A percentile compares a stretch with the other conserved stretches of the same genome.
Conservation (phyloP, 2,113 vertebrate species). For the Datnioides undecimradiatus region DNA sequence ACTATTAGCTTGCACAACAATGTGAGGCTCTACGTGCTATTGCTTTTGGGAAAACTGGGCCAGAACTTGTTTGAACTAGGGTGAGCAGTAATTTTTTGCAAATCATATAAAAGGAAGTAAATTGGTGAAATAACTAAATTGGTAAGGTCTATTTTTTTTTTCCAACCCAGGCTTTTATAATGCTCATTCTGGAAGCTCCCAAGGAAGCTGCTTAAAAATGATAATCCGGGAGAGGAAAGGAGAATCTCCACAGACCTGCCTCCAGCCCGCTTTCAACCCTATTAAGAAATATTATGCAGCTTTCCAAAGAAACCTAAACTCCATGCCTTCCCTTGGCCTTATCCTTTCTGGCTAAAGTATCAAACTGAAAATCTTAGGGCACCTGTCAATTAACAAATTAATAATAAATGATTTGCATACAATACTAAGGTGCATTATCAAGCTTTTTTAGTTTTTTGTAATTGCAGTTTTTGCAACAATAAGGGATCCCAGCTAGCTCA, state of each 20-base stretch:
- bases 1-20: neutral
- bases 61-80: constrained; percentile 16
- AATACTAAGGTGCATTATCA: neutral
- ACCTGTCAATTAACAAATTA: constrained; percentile 19
- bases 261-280: constrained; percentile 81
- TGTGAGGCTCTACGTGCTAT: constrained; percentile 1
- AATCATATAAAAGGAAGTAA: constrained; percentile 54
- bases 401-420: neutral
- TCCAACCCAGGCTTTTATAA: constrained; percentile 45
- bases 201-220: constrained; percentile 87
- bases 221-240: constrained; percentile 85
- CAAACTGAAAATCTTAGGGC: constrained; percentile 37
- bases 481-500: too few species aligned
- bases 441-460: neutral
- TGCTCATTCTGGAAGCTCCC: constrained; percentile 77
- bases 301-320: constrained; percentile 77
- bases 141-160: constrained; percentile 41
- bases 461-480: neutral
- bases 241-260: constrained; percentile 84
- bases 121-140: constrained; percentile 73
- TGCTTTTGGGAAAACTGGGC: constrained; percentile 35
- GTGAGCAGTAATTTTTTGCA: constrained; percentile 41
- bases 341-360: constrained; percentile 74
- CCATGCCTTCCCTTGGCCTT: constrained; percentile 73
- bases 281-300: constrained; percentile 87